Evolutionary conservation across 2,888 invertebrate genomes (phyloP).

Genomic region (Allygus modestus): DNA sequence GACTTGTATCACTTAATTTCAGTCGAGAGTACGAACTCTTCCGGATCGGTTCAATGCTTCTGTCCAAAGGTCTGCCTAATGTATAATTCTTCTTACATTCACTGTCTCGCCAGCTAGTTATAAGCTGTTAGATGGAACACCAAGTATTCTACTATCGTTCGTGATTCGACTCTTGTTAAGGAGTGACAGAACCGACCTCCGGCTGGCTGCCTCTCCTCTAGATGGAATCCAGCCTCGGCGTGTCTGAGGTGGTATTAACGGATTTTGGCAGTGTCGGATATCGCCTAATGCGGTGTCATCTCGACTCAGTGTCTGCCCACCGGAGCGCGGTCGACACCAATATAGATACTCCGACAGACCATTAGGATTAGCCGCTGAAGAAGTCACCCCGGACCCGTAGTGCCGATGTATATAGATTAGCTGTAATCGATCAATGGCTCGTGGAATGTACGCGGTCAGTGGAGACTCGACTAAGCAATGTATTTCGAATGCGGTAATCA

Average conservation of each 20-base stretch:
- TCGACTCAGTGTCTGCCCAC: slow-evolving; percentile 13
- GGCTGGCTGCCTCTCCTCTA: not conserved
- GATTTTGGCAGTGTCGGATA: slow-evolving; percentile 53
- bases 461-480: no score
- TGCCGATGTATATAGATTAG: not conserved
- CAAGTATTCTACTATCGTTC: no score
- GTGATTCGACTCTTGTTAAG: no score
- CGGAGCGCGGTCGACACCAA: slow-evolving; percentile 26
- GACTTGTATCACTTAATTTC: no score
- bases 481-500: no score
- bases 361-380: slow-evolving; percentile 51
- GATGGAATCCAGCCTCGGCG: not conserved
- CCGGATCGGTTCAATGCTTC: no score
- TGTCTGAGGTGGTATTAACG: slow-evolving; percentile 33
- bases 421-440: slow-evolving; percentile 5
- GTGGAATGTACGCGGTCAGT: not conserved
- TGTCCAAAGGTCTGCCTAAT: no score
- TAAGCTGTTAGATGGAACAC: no score
- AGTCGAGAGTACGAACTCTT: no score
- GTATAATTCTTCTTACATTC: no score
- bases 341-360: slow-evolving; percentile 27
- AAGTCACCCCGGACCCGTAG: not conserved
- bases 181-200: no score
- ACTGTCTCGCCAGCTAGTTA: no score
- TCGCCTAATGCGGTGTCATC: slow-evolving; percentile 39